Percentiles rank a stretch among this genome's conserved stretches.
phyloP scores from a whole-genome alignment of 2,113 vertebrate species.

The Cyprinus carpio region DNA sequence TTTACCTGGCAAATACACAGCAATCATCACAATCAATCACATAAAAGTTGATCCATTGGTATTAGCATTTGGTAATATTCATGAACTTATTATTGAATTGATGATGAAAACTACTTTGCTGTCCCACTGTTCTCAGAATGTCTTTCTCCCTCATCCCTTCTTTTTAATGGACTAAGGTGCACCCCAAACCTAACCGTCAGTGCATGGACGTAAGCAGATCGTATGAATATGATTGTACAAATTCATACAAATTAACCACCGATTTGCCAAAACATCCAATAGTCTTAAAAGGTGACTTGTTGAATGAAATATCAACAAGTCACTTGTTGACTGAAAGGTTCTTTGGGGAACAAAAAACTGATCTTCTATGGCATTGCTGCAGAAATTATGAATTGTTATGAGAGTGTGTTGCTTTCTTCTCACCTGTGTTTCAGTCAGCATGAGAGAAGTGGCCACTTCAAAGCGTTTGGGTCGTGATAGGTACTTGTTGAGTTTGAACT shows the following conservation, averaged over 20 bases:
- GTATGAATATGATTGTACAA: neutral
- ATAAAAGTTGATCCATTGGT: neutral
- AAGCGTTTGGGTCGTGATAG: slow-evolving; percentile 83
- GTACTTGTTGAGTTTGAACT: slow-evolving; percentile 85
- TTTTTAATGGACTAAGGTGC: neutral
- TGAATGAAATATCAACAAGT: no score
- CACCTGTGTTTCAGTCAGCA: slow-evolving; percentile 85
- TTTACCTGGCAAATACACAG: slow-evolving; percentile 71
- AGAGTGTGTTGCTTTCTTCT: slow-evolving; percentile 18
- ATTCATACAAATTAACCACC: neutral
- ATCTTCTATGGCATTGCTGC: no score
- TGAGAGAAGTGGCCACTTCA: slow-evolving; percentile 82
- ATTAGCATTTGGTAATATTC: slow-evolving; percentile 1
- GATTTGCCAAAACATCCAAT: neutral
- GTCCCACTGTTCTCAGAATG: neutral
- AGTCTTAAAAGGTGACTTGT: neutral
- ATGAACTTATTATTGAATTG: neutral
- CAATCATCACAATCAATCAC: neutral
- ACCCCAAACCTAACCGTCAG: neutral
- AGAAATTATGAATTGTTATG: neutral
- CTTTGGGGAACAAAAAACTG: no score
- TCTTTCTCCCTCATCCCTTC: neutral
- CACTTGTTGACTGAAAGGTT: no score
- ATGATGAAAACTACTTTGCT: neutral
- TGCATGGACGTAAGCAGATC: neutral